Evolutionary conservation across 2,113 vertebrate species (phyloP).

Genomic region (Todiramphus chloris): DNA sequence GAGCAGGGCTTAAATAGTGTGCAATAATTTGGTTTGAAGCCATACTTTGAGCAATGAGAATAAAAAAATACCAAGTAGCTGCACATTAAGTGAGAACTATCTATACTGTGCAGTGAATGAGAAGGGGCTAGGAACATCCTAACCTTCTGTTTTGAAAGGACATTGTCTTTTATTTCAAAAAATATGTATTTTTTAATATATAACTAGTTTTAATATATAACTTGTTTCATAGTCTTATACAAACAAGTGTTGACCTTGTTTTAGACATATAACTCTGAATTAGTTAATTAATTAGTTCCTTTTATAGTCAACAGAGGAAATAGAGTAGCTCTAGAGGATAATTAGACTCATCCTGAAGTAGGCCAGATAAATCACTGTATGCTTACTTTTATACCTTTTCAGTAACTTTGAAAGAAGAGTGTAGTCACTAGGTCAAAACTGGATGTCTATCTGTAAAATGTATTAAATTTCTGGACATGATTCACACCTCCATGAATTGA

Average conservation of each 20-base stretch:
- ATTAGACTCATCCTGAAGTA: not conserved
- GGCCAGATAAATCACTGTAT: not conserved
- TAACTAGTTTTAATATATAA: not conserved
- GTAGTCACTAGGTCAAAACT: not conserved
- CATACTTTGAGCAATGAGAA: not conserved
- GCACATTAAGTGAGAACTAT: not conserved
- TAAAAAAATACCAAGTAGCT: not conserved
- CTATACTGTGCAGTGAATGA: not conserved
- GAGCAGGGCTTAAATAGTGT: not conserved
- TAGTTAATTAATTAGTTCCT: not conserved
- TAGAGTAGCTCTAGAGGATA: not conserved
- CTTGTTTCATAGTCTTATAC: not conserved
- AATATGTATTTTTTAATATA: not conserved
- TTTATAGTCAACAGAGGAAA: not conserved
- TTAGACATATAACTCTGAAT: not conserved
- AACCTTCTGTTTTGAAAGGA: not conserved
- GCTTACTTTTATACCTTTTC: not conserved
- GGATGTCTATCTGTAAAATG: not conserved
- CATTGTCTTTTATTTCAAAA: not conserved
- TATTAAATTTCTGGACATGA: not conserved
- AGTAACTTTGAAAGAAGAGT: not conserved
- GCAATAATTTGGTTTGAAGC: slow-evolving; percentile 2
- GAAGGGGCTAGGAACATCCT: not conserved
- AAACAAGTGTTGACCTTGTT: not conserved
- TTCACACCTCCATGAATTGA: not conserved